A percentile compares a stretch with the other conserved stretches of the same genome.
These are phyloP conservation scores for Drosophila sucinea DNA, from an alignment of 1,140 invertebrate species.

Conservation along the genomic window DNA sequence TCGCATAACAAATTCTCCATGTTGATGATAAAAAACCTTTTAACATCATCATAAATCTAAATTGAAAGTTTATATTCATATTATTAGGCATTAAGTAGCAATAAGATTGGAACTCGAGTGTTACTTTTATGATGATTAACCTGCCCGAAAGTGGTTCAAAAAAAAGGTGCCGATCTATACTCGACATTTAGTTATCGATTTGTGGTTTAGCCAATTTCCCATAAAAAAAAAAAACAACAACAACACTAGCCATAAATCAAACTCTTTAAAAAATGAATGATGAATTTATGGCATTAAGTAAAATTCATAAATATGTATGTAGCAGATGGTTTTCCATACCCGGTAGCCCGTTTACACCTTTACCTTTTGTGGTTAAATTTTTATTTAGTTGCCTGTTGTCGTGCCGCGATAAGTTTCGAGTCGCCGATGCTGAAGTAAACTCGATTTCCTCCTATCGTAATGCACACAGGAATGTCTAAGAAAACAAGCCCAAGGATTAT, in stretches of 20 bases:
- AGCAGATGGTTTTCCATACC: constrained; percentile 46
- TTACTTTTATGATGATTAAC: constrained; percentile 39
- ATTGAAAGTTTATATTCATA: constrained; percentile 59
- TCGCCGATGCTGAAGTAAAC: constrained; percentile 27
- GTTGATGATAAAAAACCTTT: constrained; percentile 61
- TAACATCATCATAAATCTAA: constrained; percentile 74
- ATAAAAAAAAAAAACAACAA: background rate
- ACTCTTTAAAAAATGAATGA: constrained; percentile 55
- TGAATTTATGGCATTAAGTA: constrained; percentile 68
- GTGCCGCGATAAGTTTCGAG: constrained; percentile 37
- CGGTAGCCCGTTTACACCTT: constrained; percentile 56
- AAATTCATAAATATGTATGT: background rate
- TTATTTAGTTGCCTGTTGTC: constrained; percentile 23
- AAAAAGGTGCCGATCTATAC: constrained; percentile 52
- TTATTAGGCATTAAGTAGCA: constrained; percentile 63
- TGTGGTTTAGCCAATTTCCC: constrained; percentile 42
- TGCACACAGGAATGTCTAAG: constrained; percentile 62
- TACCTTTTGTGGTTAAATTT: constrained; percentile 39
- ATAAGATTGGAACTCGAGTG: constrained; percentile 33
- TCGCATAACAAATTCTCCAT: too few relatives aligned
- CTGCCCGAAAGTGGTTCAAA: constrained; percentile 25
- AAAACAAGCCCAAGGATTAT: constrained; percentile 78
- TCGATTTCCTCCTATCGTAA: constrained; percentile 55
- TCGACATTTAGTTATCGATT: constrained; percentile 50
- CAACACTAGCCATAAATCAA: constrained; percentile 64